Base-by-base conservation (phyloP, 2,888 invertebrate genomes). In the Melanchra persicariae region DNA sequence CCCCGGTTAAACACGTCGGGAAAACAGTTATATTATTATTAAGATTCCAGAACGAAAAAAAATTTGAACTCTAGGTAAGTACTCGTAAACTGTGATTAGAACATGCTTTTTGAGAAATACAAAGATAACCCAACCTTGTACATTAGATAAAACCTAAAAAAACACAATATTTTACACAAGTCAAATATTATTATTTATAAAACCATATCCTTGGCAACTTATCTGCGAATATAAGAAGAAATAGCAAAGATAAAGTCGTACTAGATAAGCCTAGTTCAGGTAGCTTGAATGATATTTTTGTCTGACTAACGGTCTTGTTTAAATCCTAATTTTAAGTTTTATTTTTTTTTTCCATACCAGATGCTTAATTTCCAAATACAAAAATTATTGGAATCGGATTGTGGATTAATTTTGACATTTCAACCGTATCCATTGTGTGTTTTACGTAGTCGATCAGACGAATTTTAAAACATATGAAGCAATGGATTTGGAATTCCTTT, bases 201-300 rank as follows among this genome's bases (percentile, higher is more conserved):
- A 54, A 70, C 40, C 10, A 7, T 49, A 51, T 24, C 37, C n/a
- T 37, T 47, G 45, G 22, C 1, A 4, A 12, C n/a, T 70, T 58
- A 65, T 73, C 73, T 22, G 43, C 10, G 6, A 54, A 57, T 51
- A 15, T 1, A 43, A 40, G n/a, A 24, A 55, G 47, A 34, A 40
- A 40, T 26, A 24, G 22, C 0, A 24, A n/a, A 73, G 19, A 73
- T 60, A 60, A 51, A 9, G 12, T 52, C 10, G 12, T 40, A 45
- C 19, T 49, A 59, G 40, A 59, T 63, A 51, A 26, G n/a, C 0
- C 19, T 52, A n/a, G 26, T 7, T 66, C 52, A 22, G 52, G 34
- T 51, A 71, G 40, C 74, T 49, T 81, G 65, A 40, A 43, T 30
- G 60, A 1, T 47, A 47, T 47, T n/a, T 9, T n/a, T 47, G 0